phyloP scores from a whole-genome alignment of 2,888 invertebrate species.

The Hemistola chrysoprasaria region DNA sequence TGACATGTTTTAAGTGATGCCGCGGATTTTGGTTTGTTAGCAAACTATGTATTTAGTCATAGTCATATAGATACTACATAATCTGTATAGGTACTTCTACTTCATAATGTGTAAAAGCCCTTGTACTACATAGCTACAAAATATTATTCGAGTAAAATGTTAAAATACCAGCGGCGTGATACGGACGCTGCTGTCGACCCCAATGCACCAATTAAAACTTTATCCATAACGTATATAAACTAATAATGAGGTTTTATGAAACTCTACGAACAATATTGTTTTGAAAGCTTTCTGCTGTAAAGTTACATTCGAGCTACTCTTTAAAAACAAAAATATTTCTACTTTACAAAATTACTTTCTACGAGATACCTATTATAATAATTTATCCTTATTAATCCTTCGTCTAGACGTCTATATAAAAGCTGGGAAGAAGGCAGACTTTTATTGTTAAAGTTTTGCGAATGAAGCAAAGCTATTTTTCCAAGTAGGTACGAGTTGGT shows the following conservation, averaged over 20 bases:
- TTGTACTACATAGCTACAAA: constrained; percentile 11
- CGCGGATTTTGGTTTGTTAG: constrained; percentile 21
- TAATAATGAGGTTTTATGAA: constrained; percentile 30
- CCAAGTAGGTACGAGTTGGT: constrained; percentile 11
- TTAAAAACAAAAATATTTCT: constrained; percentile 12
- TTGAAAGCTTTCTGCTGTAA: constrained; percentile 24
- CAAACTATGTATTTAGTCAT: no score
- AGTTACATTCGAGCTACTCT: constrained; percentile 22
- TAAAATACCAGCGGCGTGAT: constrained; percentile 39
- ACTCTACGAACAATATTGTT: constrained; percentile 29
- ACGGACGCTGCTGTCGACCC: constrained; percentile 40
- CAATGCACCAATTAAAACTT: constrained; percentile 62
- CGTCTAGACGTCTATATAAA: constrained; percentile 28
- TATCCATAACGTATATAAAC: constrained; percentile 26
- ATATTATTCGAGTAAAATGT: constrained; percentile 34
- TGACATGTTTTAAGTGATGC: constrained; percentile 45
- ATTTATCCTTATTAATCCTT: constrained; percentile 22
- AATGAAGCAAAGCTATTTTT: constrained; percentile 10
- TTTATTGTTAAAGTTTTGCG: constrained; percentile 15
- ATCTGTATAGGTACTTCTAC: no score
- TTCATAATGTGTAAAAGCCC: constrained; percentile 16
- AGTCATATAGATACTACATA: no score
- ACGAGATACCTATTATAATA: no score
- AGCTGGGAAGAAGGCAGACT: constrained; percentile 14
- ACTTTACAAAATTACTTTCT: constrained; percentile 13